Evolutionary conservation across 1,140 invertebrate species (phyloP).

Genomic region (Zelostemma sp.): DNA sequence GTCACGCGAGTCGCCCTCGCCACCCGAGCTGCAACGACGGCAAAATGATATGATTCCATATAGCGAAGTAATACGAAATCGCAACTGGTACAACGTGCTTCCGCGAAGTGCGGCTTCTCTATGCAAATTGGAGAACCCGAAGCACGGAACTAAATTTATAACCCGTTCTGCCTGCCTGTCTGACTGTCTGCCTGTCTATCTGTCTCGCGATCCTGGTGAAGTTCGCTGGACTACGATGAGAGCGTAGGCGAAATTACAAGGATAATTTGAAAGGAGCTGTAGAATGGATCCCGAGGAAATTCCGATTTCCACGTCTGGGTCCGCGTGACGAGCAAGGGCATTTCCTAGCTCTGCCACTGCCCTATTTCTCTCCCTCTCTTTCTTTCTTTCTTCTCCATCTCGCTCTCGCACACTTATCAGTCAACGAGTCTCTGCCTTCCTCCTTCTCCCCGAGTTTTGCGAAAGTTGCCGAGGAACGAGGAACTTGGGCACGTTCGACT

Average conservation of each 20-base stretch:
- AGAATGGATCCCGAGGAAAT: constrained; percentile 25
- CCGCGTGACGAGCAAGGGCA: constrained; percentile 17
- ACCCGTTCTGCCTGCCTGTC: constrained; percentile 16
- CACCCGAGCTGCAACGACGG: neutral
- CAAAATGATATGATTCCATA: neutral
- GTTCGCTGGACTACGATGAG: constrained; percentile 12
- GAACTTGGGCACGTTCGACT: constrained; percentile 21
- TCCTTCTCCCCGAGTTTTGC: constrained; percentile 27
- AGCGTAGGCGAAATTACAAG: constrained; percentile 27
- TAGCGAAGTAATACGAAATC: neutral
- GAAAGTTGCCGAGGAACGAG: constrained; percentile 34
- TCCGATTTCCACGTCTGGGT: constrained; percentile 31
- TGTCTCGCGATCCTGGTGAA: constrained; percentile 14
- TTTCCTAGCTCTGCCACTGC: constrained; percentile 1
- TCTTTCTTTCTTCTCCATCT: neutral
- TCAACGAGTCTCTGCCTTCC: neutral
- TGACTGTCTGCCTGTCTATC: constrained; percentile 9
- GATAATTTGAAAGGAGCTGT: constrained; percentile 37
- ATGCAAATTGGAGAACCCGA: constrained; percentile 17
- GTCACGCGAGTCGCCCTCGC: too few relatives aligned
- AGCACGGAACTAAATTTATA: constrained; percentile 26
- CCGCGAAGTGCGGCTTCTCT: constrained; percentile 12
- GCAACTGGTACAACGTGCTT: constrained; percentile 3
- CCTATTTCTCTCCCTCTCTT: neutral
- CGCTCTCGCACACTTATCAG: neutral